A percentile compares a stretch with the other conserved stretches of the same genome.
These are phyloP conservation scores for Botrylloides violaceus DNA, from an alignment of 23 tunicate genomes.

Conservation along the genomic window DNA sequence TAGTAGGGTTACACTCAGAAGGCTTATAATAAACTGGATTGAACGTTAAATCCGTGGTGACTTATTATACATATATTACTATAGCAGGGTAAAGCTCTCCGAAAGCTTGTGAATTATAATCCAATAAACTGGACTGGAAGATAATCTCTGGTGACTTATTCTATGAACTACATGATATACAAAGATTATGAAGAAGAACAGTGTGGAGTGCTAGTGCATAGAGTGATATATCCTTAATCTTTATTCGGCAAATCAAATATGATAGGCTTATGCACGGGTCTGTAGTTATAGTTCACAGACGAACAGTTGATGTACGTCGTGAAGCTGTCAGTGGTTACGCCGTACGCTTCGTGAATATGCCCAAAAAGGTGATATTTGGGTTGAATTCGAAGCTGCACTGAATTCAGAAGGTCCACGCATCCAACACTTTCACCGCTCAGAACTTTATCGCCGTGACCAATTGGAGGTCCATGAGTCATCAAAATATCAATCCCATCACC, in stretches of 20 bases:
- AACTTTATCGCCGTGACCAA: constrained; percentile 37
- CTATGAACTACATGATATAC: too few relatives aligned
- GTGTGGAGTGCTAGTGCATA: too few relatives aligned
- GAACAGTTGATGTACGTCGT: constrained; percentile 18
- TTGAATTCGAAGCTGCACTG: constrained; percentile 72
- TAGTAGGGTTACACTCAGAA: too few relatives aligned
- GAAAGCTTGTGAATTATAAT: too few relatives aligned
- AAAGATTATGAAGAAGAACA: too few relatives aligned
- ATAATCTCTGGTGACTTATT: too few relatives aligned
- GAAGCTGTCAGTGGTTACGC: constrained; percentile 16
- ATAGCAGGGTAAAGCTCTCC: too few relatives aligned
- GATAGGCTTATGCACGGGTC: constrained; percentile 3
- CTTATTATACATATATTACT: too few relatives aligned
- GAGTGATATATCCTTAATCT: background rate
- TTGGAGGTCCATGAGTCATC: constrained; percentile 79
- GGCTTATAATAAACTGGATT: too few relatives aligned
- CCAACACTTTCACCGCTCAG: constrained; percentile 37
- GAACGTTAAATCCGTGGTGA: too few relatives aligned
- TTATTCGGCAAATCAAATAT: constrained; percentile 14
- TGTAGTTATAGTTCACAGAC: constrained; percentile 1
- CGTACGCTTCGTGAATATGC: constrained; percentile 73
- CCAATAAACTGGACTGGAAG: too few relatives aligned
- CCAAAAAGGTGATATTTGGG: constrained; percentile 83
- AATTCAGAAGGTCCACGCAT: constrained; percentile 69
- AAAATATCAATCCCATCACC: constrained; percentile 64